phyloP scores from a whole-genome alignment of 2,888 invertebrate genomes.

The Lepidocyrtinus sp. region DNA sequence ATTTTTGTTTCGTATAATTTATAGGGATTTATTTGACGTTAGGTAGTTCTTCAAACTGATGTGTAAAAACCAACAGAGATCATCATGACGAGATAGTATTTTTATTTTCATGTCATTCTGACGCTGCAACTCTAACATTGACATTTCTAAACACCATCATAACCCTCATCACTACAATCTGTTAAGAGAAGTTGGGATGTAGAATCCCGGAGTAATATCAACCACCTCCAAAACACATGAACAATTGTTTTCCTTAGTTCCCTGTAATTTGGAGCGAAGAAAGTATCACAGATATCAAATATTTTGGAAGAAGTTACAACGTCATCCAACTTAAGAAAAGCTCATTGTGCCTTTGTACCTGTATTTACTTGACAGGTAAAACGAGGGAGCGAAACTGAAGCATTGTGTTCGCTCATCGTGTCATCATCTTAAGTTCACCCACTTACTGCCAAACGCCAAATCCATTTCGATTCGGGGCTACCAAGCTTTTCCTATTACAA shows the following conservation, averaged over 20 bases:
- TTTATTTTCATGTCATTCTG: slow-evolving; percentile 58
- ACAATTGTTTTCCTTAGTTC: slow-evolving; percentile 48
- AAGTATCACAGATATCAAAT: no score
- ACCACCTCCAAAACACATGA: slow-evolving; percentile 27
- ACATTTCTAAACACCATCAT: slow-evolving; percentile 32
- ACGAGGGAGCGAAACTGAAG: neutral
- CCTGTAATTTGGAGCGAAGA: no score
- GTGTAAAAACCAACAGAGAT: no score
- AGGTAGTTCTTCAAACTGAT: no score
- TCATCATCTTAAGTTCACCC: slow-evolving; percentile 17
- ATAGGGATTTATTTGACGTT: neutral
- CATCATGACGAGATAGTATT: slow-evolving; percentile 29
- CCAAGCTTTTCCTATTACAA: no score
- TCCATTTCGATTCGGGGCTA: no score
- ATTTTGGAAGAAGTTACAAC: slow-evolving; percentile 45
- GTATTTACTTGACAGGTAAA: slow-evolving; percentile 9
- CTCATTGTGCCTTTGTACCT: slow-evolving; percentile 19
- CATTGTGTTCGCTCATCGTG: slow-evolving; percentile 10
- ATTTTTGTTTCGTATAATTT: slow-evolving; percentile 19
- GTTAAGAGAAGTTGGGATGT: neutral
- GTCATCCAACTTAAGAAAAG: slow-evolving; percentile 32
- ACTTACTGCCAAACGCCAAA: slow-evolving; percentile 11
- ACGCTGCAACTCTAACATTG: slow-evolving; percentile 46
- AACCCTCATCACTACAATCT: neutral
- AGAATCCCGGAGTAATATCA: neutral